Evolutionary conservation across 2,888 invertebrate species (phyloP).

Genomic region (Apamea epomidion): DNA sequence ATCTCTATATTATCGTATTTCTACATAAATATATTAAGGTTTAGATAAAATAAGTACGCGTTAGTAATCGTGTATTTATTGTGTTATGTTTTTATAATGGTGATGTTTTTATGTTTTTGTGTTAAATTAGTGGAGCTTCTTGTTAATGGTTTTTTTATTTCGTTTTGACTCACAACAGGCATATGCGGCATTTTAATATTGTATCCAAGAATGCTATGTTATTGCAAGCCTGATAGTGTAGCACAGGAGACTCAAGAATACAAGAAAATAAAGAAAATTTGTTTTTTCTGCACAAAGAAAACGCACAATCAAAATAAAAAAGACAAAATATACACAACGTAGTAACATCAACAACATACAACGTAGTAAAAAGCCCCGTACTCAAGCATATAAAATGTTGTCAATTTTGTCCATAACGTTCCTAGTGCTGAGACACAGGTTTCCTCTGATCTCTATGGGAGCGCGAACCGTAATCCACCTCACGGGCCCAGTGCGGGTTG

Average conservation of each 20-base stretch:
- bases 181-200: neutral
- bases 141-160: neutral
- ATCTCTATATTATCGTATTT: constrained; percentile 25
- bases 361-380: too few species aligned
- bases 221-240: neutral
- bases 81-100: constrained; percentile 21
- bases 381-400: too few species aligned
- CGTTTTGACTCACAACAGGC: neutral
- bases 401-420: too few species aligned
- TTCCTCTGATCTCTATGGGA: neutral
- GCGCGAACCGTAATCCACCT: neutral
- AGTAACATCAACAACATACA: too few species aligned
- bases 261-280: too few species aligned
- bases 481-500: neutral
- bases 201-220: too few species aligned
- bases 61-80: constrained; percentile 28
- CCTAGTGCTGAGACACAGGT: too few species aligned
- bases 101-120: neutral
- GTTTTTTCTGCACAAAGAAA: too few species aligned
- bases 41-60: constrained; percentile 43
- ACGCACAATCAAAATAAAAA: too few species aligned
- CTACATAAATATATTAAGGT: constrained; percentile 49
- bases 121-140: neutral
- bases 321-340: too few species aligned
- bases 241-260: too few species aligned